These are phyloP conservation scores for Eulithis testata DNA, from an alignment of 2,888 invertebrate species.

Conservation along the genomic window DNA sequence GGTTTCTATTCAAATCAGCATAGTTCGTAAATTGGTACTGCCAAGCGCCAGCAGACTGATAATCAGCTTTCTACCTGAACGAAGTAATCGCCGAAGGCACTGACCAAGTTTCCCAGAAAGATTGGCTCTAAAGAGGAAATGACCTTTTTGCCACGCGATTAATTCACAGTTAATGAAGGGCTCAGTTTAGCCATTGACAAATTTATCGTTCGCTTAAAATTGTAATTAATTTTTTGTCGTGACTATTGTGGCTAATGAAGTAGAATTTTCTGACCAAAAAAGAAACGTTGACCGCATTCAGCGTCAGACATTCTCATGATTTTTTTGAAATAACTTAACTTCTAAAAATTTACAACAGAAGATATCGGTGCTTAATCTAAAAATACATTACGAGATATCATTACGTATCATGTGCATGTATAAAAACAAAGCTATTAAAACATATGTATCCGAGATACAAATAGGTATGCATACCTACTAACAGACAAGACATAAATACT, in stretches of 20 bases:
- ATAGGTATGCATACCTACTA: no score
- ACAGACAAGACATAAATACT: no score
- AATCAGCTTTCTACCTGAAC: slow-evolving; percentile 1
- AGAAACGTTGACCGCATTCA: not conserved
- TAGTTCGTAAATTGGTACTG: not conserved
- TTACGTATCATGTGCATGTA: no score
- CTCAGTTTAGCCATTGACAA: slow-evolving; percentile 35
- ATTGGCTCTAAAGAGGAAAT: slow-evolving; percentile 38
- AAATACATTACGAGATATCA: no score
- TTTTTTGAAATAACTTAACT: not conserved
- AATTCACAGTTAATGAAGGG: slow-evolving; percentile 38
- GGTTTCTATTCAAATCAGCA: no score
- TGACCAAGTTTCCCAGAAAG: slow-evolving; percentile 36
- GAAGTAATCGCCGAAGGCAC: not conserved
- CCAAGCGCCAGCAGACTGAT: not conserved
- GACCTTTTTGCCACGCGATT: slow-evolving; percentile 41
- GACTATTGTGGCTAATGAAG: not conserved
- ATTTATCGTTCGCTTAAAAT: slow-evolving; percentile 16
- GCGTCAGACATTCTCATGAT: no score
- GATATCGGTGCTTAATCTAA: no score
- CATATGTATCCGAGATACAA: no score
- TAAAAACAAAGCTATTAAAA: no score
- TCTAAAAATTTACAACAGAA: not conserved
- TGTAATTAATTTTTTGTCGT: slow-evolving; percentile 11
- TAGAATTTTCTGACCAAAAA: not conserved